A percentile compares a stretch with the other conserved stretches of the same genome.
phyloP scores from a whole-genome alignment of 2,888 invertebrate species.

The Acrobasis repandana region DNA sequence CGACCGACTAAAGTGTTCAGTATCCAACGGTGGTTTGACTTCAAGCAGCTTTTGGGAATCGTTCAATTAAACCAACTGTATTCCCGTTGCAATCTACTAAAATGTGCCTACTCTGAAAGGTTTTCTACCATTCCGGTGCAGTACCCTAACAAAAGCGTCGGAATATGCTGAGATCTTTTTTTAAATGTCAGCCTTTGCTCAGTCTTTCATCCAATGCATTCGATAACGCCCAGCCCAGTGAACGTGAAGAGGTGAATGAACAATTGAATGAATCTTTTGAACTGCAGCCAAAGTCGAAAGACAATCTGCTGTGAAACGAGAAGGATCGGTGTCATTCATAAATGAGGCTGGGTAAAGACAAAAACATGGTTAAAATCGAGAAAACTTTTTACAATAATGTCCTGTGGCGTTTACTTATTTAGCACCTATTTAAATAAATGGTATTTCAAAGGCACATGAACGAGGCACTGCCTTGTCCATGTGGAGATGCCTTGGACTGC shows the following conservation, averaged over 20 bases:
- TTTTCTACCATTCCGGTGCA: neutral
- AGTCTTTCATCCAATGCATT: conserved; percentile 17
- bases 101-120: no score
- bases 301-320: conserved; percentile 6
- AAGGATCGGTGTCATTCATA: conserved; percentile 2
- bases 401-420: no score
- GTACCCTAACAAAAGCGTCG: conserved; percentile 1
- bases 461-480: no score
- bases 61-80: no score
- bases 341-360: neutral
- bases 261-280: conserved; percentile 21
- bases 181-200: conserved; percentile 17
- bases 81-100: no score
- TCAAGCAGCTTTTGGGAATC: no score
- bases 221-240: conserved; percentile 19
- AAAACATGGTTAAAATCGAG: neutral
- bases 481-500: no score
- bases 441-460: no score
- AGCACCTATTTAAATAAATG: no score
- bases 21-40: no score
- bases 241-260: conserved; percentile 19
- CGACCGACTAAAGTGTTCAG: no score
- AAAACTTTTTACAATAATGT: neutral
- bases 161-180: conserved; percentile 10
- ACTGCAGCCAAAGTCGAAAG: conserved; percentile 15